A percentile compares a stretch with the other conserved stretches of the same genome.
These are phyloP conservation scores for Chaetogeoica ovagalla DNA, from an alignment of 2,888 invertebrate species.

Conservation along the genomic window DNA sequence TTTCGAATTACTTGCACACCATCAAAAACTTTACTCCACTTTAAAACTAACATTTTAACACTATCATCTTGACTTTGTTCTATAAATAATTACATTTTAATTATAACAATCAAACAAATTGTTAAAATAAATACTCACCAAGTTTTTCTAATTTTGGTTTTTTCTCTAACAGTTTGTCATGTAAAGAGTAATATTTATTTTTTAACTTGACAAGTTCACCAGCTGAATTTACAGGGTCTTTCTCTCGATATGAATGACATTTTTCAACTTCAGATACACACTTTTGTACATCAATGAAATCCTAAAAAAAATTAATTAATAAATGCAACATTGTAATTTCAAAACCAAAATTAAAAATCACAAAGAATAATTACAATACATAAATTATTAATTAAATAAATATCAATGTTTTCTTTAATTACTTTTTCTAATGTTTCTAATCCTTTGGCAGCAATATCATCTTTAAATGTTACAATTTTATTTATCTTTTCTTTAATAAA, in stretches of 20 bases:
- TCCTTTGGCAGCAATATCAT: slow-evolving; percentile 35
- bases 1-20: slow-evolving; percentile 33
- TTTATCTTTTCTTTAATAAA: slow-evolving; percentile 40
- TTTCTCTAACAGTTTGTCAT: slow-evolving; percentile 49
- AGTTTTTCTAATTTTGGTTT: slow-evolving; percentile 48
- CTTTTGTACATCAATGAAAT: slow-evolving; percentile 35
- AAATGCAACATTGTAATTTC: not conserved
- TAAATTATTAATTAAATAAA: not conserved
- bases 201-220: slow-evolving; percentile 47
- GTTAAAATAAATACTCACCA: slow-evolving; percentile 3
- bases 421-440: slow-evolving; percentile 47
- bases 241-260: slow-evolving; percentile 42
- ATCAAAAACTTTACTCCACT: slow-evolving; percentile 47
- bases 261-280: slow-evolving; percentile 50
- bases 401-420: not conserved
- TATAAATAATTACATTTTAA: slow-evolving; percentile 5
- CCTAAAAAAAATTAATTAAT: slow-evolving; percentile 5
- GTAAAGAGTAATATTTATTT: slow-evolving; percentile 34
- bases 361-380: not conserved
- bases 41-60: slow-evolving; percentile 42
- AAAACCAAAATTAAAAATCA: not conserved
- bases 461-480: slow-evolving; percentile 41
- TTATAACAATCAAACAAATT: not conserved
- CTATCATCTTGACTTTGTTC: slow-evolving; percentile 37
- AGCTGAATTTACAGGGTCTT: slow-evolving; percentile 37